Conservation (phyloP, 2,113 vertebrate species). For the Chaenogobius annularis region DNA sequence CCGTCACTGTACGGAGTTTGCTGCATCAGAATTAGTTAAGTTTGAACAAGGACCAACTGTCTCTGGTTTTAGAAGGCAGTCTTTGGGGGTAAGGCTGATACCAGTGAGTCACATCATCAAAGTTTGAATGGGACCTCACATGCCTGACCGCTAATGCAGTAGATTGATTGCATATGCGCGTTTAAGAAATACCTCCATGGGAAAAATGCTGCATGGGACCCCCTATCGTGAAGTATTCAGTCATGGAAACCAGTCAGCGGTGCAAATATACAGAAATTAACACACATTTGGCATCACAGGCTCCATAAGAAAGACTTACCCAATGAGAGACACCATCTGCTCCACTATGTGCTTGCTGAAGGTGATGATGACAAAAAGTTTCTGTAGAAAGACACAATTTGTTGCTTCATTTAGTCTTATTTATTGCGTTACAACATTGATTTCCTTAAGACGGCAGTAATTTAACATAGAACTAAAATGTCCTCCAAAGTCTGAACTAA, state of each 20-base stretch:
- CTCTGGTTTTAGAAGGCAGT: slow-evolving; percentile 1
- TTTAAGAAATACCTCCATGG: slow-evolving; percentile 25
- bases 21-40: background rate
- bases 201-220: slow-evolving; percentile 12
- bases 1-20: background rate
- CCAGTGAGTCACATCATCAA: slow-evolving; percentile 56
- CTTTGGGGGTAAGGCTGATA: slow-evolving; percentile 36
- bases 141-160: slow-evolving; percentile 46
- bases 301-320: slow-evolving; percentile 81
- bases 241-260: slow-evolving; percentile 24
- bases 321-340: slow-evolving; percentile 98
- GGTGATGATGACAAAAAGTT: slow-evolving; percentile 98
- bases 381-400: slow-evolving; percentile 76
- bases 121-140: slow-evolving; percentile 57
- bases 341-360: slow-evolving; percentile 99
- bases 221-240: slow-evolving; percentile 24
- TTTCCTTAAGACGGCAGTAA: no score
- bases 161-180: slow-evolving; percentile 15
- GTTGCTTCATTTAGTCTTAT: no score
- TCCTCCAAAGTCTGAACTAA: no score
- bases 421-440: no score
- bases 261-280: slow-evolving; percentile 16
- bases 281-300: slow-evolving; percentile 19
- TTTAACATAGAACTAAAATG: no score
- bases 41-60: background rate